Evolutionary conservation across 2,113 vertebrate species (phyloP).

Genomic region (Carassius carassius): DNA sequence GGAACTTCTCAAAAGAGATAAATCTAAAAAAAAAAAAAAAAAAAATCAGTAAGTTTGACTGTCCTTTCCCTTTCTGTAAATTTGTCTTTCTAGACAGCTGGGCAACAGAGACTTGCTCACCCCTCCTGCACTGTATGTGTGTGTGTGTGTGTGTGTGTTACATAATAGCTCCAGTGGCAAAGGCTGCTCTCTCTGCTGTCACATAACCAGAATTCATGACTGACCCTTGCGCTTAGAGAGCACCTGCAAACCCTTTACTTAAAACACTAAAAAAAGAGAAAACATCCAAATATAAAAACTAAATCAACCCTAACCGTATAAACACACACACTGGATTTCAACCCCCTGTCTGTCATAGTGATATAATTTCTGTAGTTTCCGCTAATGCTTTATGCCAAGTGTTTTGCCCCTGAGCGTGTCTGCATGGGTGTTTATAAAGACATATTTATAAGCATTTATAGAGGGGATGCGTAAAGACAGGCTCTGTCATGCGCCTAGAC

Average conservation of each 20-base stretch:
- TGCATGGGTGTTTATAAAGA: not conserved
- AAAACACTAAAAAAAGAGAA: not conserved
- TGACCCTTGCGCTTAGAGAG: slow-evolving; percentile 25
- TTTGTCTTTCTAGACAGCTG: slow-evolving; percentile 13
- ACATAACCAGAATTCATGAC: slow-evolving; percentile 37
- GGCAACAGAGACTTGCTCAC: slow-evolving; percentile 20
- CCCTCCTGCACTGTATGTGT: slow-evolving; percentile 25
- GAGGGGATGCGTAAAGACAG: slow-evolving; percentile 22
- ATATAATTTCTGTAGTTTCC: slow-evolving; percentile 10
- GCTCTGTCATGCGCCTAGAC: slow-evolving; percentile 30
- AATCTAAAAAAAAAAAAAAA: not conserved
- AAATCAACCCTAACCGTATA: not conserved
- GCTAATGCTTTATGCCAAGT: not conserved
- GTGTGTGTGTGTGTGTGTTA: slow-evolving; percentile 48
- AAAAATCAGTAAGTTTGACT: not conserved
- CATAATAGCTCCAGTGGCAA: slow-evolving; percentile 63
- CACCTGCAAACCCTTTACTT: slow-evolving; percentile 39
- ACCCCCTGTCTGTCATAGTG: slow-evolving; percentile 4
- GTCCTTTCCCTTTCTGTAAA: not conserved
- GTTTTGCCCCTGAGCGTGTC: not conserved
- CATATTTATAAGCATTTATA: not conserved
- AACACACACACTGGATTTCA: not conserved
- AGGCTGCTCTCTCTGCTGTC: slow-evolving; percentile 57
- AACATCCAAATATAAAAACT: slow-evolving; percentile 32
- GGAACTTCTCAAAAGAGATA: not conserved